A percentile compares a stretch with the other conserved stretches of the same genome.
phyloP scores from a whole-genome alignment of 2,797 vertebrate species.

The Bradypus variegatus region DNA sequence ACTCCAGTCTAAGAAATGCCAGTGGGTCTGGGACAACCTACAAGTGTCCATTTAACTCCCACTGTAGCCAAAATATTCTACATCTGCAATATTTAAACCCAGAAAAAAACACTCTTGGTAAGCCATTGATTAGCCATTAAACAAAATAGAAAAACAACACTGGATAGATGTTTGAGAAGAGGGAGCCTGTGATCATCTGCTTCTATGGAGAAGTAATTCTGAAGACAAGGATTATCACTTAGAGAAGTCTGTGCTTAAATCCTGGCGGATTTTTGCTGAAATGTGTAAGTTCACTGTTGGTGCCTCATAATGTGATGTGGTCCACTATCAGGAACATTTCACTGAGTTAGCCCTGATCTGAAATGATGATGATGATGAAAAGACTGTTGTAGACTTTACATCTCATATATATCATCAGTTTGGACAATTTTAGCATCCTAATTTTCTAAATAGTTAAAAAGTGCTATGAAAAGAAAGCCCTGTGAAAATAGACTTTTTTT shows the following conservation, averaged over 20 bases:
- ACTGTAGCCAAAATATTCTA: background rate
- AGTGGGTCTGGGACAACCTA: background rate
- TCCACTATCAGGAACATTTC: background rate
- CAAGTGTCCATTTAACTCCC: background rate
- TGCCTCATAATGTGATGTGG: background rate
- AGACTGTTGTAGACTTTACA: background rate
- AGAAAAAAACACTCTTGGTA: conserved; percentile 12
- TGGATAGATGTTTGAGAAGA: background rate
- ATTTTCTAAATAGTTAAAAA: conserved; percentile 12
- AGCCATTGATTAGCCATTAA: background rate
- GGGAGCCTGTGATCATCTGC: background rate
- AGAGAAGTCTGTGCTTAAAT: background rate
- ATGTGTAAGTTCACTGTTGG: background rate
- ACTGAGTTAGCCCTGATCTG: background rate
- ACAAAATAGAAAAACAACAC: background rate
- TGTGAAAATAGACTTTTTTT: conserved; percentile 14
- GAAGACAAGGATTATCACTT: background rate
- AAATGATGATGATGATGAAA: background rate
- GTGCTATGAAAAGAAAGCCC: conserved; percentile 3
- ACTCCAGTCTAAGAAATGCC: background rate
- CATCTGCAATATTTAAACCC: background rate
- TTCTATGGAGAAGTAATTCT: background rate
- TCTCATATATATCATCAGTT: background rate
- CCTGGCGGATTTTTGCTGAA: background rate
- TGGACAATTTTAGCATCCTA: background rate